Base-by-base conservation (phyloP, 2,888 invertebrate genomes). In the Euclidia mi region DNA sequence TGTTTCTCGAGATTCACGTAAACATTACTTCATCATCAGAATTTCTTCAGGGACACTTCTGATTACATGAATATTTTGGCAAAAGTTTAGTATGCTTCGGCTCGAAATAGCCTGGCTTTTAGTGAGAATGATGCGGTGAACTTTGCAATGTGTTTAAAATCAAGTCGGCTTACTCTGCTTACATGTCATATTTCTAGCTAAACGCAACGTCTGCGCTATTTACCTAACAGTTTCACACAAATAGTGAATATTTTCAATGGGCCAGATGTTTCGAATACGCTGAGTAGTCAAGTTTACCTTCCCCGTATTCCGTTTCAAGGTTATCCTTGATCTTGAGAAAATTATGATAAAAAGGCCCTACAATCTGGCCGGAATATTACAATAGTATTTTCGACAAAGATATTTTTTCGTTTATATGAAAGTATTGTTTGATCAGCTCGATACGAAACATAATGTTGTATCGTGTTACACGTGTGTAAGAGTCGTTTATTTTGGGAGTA, bases 341-440 rank as follows among this genome's bases (percentile, higher is more conserved):
- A 80, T 79, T 86, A 85, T 87, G 82, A 84, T 83, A 84, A 86
- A 80, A 78, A 76, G 74, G 73, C 76, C 74, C 79, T 79, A 71
- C 78, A 71, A 79, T 77, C 74, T 78, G 72, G 64, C 56, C 70
- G 75, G 80, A 31, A 43, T 80, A 78, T 78, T 67, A 76, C 66
- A 75, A 76, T 76, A 76, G 71, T 71, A 77, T 69, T 73, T 65
- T 65, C 42, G 48, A 48, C 18, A 63, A 62, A 48, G 37, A 61
- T 66, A 56, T 25, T 51, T 44, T 57, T 63, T 55, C 18, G 40
- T 48, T 40, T 40, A 40, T 40, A 9, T 32, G 25, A 35, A 25
- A 40, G 11, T 40, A n/a, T 37, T 37, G 18, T 40, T 45, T 49
- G 7, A 15, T 32, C 17, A 15, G 2, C 12, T 31, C 31, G 4